Evolutionary conservation across 2,797 vertebrate species (phyloP).

Genomic region (Siniperca undulata): DNA sequence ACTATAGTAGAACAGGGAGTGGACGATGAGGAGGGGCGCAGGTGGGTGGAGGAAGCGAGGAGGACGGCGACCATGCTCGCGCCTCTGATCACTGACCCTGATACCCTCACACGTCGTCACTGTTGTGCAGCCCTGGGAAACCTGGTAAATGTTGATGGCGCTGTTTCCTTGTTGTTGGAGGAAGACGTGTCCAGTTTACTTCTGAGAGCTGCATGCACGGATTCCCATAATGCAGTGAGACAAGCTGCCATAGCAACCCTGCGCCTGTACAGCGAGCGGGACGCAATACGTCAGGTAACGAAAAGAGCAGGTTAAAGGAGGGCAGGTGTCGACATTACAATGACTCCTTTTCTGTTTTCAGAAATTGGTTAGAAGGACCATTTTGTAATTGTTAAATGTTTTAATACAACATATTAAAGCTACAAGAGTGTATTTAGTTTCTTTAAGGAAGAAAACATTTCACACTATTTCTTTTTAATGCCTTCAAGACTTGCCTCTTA

Average conservation of each 20-base stretch:
- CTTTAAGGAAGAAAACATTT: neutral
- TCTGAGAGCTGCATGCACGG: conserved; percentile 86
- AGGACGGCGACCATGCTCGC: conserved; percentile 77
- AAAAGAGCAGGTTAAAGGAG: neutral
- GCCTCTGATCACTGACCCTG: conserved; percentile 84
- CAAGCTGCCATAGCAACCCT: conserved; percentile 89
- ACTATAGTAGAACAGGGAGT: conserved; percentile 20
- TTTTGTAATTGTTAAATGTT: neutral
- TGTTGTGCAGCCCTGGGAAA: conserved; percentile 89
- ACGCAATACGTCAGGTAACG: conserved; percentile 86
- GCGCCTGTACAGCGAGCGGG: conserved; percentile 82
- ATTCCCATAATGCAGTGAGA: conserved; percentile 87
- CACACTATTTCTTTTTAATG: neutral
- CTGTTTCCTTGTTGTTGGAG: conserved; percentile 79
- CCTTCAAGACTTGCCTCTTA: neutral
- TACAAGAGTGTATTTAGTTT: neutral
- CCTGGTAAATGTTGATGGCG: conserved; percentile 75
- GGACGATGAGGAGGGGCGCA: conserved; percentile 31
- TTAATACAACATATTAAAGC: neutral
- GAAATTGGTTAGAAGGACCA: neutral
- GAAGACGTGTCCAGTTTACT: conserved; percentile 81
- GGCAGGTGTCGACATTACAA: neutral
- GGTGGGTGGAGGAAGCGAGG: conserved; percentile 77
- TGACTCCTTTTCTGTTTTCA: neutral
- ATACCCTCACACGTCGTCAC: conserved; percentile 87